Base-by-base conservation (phyloP, 2,888 invertebrate species). In the Galerucella pusilla region DNA sequence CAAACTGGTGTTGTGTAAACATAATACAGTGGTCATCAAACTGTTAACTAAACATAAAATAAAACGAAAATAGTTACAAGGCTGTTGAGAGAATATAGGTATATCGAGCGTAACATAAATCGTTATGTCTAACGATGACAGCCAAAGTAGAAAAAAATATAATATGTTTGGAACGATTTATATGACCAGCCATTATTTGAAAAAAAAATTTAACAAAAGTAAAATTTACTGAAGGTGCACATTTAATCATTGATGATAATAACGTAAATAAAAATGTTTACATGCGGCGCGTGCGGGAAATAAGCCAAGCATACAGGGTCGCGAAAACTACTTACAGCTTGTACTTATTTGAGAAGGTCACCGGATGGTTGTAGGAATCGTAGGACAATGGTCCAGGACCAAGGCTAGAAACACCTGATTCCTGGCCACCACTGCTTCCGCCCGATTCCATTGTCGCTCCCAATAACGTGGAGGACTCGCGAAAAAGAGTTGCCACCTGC, bases 401-500 rank as follows among this genome's bases (percentile, higher is more conserved):
- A 75, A 85, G 79, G 80, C 83, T 83, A 78, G 84, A 80, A 80
- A 84, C 83, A 82, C 82, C 85, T 79, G 83, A 83, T 78, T 84
- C 85, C 77, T 77, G 78, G 91, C 88, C 86, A 91, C 78, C 81
- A 71, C 83, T 82, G 81, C 85, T 86, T 80, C 87, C 88, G 85
- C 89, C 89, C 87, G 90, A 88, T 85, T 90, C 90, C 89, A 90
- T 91, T 81, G 90, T 90, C 85, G 91, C 92, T 84, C 91, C 91
- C 85, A 92, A 88, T 86, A 92, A 89, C 85, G 91, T 91, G 86
- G 91, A 90, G 87, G 91, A 91, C 89, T 92, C 92, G 85, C 91
- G 90, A 86, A 92, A 92, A 86, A 92, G 88, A 87, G 91, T 92
- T 85, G 92, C 92, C 88, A 92, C 91, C 90, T 92, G 92, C 92